phyloP scores from a whole-genome alignment of 1,140 invertebrate genomes.

The Bradysia coprophila region DNA sequence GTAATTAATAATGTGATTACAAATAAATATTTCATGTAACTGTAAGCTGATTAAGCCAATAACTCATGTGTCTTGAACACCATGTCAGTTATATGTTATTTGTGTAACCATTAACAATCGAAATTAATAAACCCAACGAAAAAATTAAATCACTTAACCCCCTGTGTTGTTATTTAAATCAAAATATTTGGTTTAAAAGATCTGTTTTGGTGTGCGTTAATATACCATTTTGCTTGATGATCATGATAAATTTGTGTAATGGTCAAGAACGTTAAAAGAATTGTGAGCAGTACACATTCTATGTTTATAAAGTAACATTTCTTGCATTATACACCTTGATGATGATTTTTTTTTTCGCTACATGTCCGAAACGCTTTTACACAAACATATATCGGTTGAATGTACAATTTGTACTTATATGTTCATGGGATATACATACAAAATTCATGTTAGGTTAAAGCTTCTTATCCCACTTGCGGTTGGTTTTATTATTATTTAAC shows the following conservation, averaged over 20 bases:
- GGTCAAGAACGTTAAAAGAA: no score
- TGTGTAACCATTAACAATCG: background rate
- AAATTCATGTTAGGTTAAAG: background rate
- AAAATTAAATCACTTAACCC: conserved; percentile 3
- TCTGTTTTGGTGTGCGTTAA: background rate
- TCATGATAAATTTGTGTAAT: background rate
- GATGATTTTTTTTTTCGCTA: no score
- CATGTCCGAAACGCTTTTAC: no score
- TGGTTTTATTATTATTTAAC: background rate
- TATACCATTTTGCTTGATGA: background rate
- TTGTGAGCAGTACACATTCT: no score
- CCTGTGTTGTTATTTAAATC: conserved; percentile 2
- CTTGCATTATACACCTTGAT: no score
- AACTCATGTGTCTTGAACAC: background rate
- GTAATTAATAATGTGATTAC: no score
- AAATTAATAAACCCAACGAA: background rate
- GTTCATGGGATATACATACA: background rate
- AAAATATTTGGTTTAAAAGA: background rate
- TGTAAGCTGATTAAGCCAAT: no score
- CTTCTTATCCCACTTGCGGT: background rate
- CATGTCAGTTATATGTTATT: background rate
- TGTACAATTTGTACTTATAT: background rate
- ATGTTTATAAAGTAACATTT: no score
- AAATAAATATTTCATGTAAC: background rate
- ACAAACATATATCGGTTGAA: background rate